These are phyloP conservation scores for Dreissena rostriformis DNA, from an alignment of 1,140 invertebrate species.

Conservation along the genomic window DNA sequence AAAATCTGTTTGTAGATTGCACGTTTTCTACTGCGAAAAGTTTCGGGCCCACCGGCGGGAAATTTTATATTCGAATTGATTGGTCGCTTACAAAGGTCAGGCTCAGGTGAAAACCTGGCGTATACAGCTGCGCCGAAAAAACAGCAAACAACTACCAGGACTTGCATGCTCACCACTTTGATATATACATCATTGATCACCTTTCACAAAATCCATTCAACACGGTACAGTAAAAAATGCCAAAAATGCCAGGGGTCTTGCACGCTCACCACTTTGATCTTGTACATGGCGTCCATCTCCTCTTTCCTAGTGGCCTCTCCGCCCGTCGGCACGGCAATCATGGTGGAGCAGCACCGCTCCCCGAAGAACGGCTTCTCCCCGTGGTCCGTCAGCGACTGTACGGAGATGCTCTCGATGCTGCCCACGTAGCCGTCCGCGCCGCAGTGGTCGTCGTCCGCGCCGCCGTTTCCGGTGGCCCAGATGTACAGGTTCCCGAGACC, in stretches of 20 bases:
- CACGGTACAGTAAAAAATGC: too few species aligned
- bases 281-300: conserved; percentile 51
- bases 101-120: too few species aligned
- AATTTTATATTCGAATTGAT: too few species aligned
- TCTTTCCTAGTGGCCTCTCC: conserved; percentile 62
- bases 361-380: conserved; percentile 80
- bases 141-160: too few species aligned
- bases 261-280: conserved; percentile 77
- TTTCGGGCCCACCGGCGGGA: too few species aligned
- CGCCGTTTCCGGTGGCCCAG: conserved; percentile 83
- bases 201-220: too few species aligned
- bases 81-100: too few species aligned
- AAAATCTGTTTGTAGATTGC: too few species aligned
- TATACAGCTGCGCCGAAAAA: too few species aligned
- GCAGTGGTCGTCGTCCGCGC: conserved; percentile 80
- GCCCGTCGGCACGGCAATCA: conserved; percentile 81
- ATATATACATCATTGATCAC: too few species aligned
- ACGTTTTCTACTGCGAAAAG: too few species aligned
- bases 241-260: background rate
- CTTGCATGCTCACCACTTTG: conserved; percentile 68
- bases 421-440: conserved; percentile 82
- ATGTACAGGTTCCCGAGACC: conserved; percentile 81
- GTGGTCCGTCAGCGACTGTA: conserved; percentile 78
- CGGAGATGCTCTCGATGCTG: conserved; percentile 79
- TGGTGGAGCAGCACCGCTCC: conserved; percentile 80